Conservation (phyloP, 2,113 vertebrate species). For the Cygnus atratus region DNA sequence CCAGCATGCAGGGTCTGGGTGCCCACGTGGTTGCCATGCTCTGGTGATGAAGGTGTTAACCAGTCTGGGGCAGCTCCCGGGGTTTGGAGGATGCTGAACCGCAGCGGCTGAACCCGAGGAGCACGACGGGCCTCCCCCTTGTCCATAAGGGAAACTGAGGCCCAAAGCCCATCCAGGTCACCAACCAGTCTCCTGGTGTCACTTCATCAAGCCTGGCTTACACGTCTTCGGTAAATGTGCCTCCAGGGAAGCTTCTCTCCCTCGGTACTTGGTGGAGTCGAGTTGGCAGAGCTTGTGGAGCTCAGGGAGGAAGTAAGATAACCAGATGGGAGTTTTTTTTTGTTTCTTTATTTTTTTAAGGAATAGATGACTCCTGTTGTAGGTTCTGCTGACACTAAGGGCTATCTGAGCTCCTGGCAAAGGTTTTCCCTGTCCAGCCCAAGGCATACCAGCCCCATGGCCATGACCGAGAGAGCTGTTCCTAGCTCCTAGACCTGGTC, state of each 20-base stretch:
- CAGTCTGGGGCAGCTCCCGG: neutral
- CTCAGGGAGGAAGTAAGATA: neutral
- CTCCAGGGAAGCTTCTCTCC: neutral
- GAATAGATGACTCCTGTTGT: neutral
- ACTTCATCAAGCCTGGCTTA: neutral
- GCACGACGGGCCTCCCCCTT: neutral
- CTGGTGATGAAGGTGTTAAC: neutral
- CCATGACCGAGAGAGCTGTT: neutral
- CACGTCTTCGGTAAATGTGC: rapidly evolving
- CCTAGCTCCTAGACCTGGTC: neutral
- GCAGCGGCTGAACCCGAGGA: rapidly evolving
- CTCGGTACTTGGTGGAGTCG: rapidly evolving
- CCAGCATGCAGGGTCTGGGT: rapidly evolving
- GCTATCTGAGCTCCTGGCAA: neutral
- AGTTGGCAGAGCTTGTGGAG: constrained; percentile 49
- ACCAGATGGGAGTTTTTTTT: neutral
- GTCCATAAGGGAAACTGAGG: neutral
- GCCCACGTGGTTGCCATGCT: no score
- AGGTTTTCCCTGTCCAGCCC: neutral
- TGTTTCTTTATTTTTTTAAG: neutral
- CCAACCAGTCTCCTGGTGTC: neutral
- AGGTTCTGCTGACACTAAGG: neutral
- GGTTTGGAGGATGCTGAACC: neutral
- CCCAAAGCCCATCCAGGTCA: neutral
- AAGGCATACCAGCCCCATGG: neutral